These are phyloP conservation scores for Lycocorax pyrrhopterus DNA, from an alignment of 2,113 vertebrate genomes.

Conservation along the genomic window DNA sequence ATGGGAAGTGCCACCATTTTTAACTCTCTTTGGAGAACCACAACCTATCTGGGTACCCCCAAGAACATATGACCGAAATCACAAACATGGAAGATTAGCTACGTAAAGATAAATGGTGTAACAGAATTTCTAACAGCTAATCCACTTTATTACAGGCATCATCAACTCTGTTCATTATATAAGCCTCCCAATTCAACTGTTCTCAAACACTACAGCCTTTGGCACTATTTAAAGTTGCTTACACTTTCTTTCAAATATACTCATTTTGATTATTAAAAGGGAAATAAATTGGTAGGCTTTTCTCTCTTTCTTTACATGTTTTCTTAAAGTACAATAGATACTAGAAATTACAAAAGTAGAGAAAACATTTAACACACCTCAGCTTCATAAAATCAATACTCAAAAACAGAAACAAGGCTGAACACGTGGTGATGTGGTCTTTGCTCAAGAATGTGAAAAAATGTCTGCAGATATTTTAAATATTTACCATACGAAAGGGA, in stretches of 20 bases:
- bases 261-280: slow-evolving; percentile 40
- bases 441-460: slow-evolving; percentile 27
- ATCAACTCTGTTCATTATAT: slow-evolving; percentile 24
- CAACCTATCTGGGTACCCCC: not conserved
- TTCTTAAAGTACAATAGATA: not conserved
- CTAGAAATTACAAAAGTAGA: not conserved
- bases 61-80: not conserved
- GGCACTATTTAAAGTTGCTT: slow-evolving; percentile 11
- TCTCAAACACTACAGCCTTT: not conserved
- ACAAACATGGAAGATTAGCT: not conserved
- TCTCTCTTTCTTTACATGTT: not conserved
- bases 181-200: not conserved
- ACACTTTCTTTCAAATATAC: slow-evolving; percentile 33
- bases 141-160: slow-evolving; percentile 17
- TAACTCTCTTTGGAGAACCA: not conserved
- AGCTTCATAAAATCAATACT: slow-evolving; percentile 8
- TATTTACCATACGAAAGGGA: slow-evolving; percentile 38
- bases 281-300: not conserved
- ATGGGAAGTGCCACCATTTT: not conserved
- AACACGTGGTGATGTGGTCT: not conserved
- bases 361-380: slow-evolving; percentile 27
- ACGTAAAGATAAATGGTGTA: not conserved
- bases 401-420: not conserved
- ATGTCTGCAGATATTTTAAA: slow-evolving; percentile 30
- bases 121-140: slow-evolving; percentile 1